A percentile compares a stretch with the other conserved stretches of the same genome.
These are phyloP conservation scores for Potamilus streckersoni DNA, from an alignment of 1,140 invertebrate species.

Conservation along the genomic window DNA sequence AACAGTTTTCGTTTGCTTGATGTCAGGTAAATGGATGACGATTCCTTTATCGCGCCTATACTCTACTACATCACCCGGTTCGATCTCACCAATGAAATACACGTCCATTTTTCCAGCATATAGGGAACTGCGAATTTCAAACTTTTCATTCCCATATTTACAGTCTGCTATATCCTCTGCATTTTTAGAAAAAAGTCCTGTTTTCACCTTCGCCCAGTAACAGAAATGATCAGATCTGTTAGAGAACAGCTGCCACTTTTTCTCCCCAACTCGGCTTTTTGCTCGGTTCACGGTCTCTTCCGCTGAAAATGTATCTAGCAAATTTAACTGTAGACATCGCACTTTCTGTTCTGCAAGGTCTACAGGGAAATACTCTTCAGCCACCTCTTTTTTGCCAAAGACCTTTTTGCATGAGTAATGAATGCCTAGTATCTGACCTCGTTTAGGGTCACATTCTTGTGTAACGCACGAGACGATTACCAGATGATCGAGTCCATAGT, in stretches of 20 bases:
- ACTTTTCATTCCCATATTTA: background rate
- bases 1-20: background rate
- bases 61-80: slow-evolving; percentile 7
- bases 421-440: no score
- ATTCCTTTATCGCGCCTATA: background rate
- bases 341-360: no score
- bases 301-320: background rate
- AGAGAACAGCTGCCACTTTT: background rate
- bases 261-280: slow-evolving; percentile 8
- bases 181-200: background rate
- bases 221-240: slow-evolving; percentile 21
- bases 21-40: background rate
- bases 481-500: no score
- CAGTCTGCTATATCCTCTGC: background rate
- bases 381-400: no score
- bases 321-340: no score
- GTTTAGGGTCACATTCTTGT: no score
- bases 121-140: background rate
- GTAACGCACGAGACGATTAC: no score
- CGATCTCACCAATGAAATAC: background rate
- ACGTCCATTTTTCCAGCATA: background rate
- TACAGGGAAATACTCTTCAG: no score
- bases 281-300: background rate
- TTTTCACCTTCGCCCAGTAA: slow-evolving; percentile 17
- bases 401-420: no score